phyloP scores from a whole-genome alignment of 2,113 vertebrate species.

The Amphiprion percula region DNA sequence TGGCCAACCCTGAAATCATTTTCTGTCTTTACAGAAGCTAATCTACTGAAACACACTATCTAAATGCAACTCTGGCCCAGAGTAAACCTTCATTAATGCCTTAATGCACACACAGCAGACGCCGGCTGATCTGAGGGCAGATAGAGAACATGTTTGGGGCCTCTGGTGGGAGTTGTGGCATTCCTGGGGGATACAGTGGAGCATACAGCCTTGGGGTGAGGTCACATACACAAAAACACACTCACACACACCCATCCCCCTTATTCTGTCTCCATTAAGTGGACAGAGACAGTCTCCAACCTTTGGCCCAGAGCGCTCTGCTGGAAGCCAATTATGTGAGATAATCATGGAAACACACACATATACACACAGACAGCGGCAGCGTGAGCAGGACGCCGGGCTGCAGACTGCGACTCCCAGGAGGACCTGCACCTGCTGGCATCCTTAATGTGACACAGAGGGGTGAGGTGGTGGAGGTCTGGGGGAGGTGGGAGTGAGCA shows the following conservation, averaged over 20 bases:
- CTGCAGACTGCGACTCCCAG: constrained; percentile 34
- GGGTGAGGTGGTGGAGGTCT: neutral
- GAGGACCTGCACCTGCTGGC: constrained; percentile 82
- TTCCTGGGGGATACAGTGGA: constrained; percentile 70
- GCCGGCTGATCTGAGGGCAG: constrained; percentile 63
- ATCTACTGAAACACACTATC: constrained; percentile 47
- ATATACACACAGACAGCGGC: constrained; percentile 23
- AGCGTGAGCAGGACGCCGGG: constrained; percentile 41
- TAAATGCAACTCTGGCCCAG: constrained; percentile 48
- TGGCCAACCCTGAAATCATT: constrained; percentile 28
- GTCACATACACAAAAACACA: constrained; percentile 50
- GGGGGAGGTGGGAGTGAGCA: constrained; percentile 32
- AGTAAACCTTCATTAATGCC: constrained; percentile 56
- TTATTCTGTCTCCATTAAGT: constrained; percentile 46
- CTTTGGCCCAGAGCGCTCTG: constrained; percentile 56
- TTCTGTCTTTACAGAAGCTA: constrained; percentile 29
- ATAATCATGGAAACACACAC: constrained; percentile 66
- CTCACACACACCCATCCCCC: constrained; percentile 14
- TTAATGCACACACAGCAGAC: constrained; percentile 27
- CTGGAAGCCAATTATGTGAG: constrained; percentile 74
- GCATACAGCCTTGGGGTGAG: constrained; percentile 66
- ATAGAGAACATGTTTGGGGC: constrained; percentile 68
- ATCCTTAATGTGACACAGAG: constrained; percentile 74
- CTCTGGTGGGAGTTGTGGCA: constrained; percentile 56
- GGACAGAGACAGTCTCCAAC: constrained; percentile 64